Percentiles rank a stretch among this genome's conserved stretches.
phyloP scores from a whole-genome alignment of 2,888 invertebrate genomes.

The Eremobia ochroleuca region DNA sequence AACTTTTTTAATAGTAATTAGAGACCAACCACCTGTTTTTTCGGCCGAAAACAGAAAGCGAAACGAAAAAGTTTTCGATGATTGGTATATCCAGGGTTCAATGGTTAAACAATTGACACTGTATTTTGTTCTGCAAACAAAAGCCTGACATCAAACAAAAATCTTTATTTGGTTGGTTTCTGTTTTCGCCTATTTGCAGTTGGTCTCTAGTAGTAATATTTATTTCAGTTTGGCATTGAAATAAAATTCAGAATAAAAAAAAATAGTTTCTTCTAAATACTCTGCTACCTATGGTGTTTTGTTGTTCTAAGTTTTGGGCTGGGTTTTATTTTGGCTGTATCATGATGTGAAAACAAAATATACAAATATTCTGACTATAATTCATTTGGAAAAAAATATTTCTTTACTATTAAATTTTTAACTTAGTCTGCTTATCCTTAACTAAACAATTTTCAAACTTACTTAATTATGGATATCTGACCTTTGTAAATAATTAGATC shows the following conservation, averaged over 20 bases:
- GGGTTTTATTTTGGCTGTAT: background rate
- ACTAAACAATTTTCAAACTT: background rate
- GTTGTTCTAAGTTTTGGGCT: background rate
- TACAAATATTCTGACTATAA: background rate
- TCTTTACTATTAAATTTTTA: no score
- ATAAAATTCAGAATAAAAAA: background rate
- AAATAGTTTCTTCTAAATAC: background rate
- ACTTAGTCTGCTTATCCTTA: no score
- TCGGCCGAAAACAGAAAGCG: no score
- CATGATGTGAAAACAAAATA: background rate
- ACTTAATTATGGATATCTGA: background rate
- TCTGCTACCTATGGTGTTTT: background rate
- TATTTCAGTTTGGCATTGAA: background rate
- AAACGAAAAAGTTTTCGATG: no score
- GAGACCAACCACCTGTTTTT: no score
- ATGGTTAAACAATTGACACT: no score
- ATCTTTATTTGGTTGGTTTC: background rate
- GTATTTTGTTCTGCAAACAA: no score
- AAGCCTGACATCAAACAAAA: no score
- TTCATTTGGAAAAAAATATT: background rate
- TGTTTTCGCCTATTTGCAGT: background rate
- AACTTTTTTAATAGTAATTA: background rate
- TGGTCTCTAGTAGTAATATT: background rate
- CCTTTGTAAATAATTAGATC: background rate
- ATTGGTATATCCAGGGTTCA: no score